Conservation (phyloP, 2,113 vertebrate genomes). For the Plecotus auritus region DNA sequence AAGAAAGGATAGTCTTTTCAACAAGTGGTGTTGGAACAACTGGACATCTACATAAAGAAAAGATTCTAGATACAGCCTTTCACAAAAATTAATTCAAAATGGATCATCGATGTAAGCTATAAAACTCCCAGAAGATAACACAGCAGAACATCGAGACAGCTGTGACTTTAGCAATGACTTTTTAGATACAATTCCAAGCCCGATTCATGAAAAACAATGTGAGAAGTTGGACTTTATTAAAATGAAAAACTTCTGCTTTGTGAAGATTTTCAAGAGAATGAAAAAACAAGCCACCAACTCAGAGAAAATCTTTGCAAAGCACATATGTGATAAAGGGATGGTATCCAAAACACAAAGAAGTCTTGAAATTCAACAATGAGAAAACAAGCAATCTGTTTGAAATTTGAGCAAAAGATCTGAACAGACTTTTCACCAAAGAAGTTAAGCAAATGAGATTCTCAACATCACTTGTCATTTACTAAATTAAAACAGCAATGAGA, state of each 20-base stretch:
- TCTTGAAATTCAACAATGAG: neutral
- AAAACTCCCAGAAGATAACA: neutral
- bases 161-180: neutral
- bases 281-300: neutral
- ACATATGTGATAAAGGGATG: neutral
- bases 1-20: neutral
- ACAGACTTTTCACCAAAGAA: neutral
- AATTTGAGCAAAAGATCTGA: neutral
- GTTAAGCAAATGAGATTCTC: neutral
- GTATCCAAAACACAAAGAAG: neutral
- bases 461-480: neutral
- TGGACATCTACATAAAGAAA: neutral
- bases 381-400: neutral
- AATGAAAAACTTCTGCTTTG: neutral
- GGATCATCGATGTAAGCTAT: neutral
- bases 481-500: neutral
- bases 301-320: neutral
- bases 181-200: neutral
- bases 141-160: neutral
- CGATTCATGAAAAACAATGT: neutral
- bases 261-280: neutral
- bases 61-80: neutral
- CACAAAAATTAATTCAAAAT: neutral
- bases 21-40: neutral
- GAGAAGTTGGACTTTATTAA: neutral